These are phyloP conservation scores for Triops longicaudatus DNA, from an alignment of 1,140 invertebrate genomes.

Conservation along the genomic window DNA sequence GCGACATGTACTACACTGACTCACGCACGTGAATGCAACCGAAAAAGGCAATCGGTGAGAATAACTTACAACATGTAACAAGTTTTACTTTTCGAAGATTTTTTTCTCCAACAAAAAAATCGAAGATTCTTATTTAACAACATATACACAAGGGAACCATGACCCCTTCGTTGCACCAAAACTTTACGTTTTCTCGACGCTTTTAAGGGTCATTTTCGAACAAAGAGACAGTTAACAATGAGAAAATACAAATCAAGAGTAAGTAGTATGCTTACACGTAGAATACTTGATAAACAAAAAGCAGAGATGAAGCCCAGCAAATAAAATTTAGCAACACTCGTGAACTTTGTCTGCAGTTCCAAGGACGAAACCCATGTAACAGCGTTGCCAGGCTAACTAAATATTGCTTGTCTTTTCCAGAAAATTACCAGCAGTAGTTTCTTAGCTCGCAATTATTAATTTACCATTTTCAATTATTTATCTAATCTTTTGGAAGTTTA, in stretches of 20 bases:
- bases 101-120: neutral
- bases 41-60: neutral
- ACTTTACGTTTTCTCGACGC: neutral
- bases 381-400: neutral
- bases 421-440: neutral
- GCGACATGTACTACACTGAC: neutral
- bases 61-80: neutral
- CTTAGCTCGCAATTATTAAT: neutral
- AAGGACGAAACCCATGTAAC: neutral
- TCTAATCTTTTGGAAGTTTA: too few species aligned
- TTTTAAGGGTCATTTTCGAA: neutral
- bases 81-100: neutral
- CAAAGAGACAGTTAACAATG: neutral
- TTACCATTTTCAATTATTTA: too few species aligned
- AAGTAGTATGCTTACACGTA: constrained; percentile 2
- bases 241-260: neutral
- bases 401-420: neutral
- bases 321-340: constrained; percentile 4
- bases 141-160: constrained; percentile 1
- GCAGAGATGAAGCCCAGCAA: neutral
- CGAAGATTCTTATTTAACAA: neutral
- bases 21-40: neutral
- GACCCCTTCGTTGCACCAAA: neutral
- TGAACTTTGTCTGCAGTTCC: neutral
- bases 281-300: neutral